Evolutionary conservation across 2,797 vertebrate species (phyloP).

Genomic region (Decapterus maruadsi): DNA sequence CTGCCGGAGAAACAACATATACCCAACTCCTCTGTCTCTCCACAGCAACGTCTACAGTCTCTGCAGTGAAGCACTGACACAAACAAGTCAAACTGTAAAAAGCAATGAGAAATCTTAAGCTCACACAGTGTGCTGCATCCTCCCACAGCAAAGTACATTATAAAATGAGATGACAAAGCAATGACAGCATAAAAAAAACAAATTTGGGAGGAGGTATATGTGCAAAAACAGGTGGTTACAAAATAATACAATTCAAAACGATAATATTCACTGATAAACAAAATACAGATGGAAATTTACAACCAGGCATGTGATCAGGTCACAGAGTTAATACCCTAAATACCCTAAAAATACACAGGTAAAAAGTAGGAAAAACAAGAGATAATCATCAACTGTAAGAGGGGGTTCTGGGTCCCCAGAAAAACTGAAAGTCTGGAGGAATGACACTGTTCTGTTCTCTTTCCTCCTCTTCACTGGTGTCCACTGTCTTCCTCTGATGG

Average conservation of each 20-base stretch:
- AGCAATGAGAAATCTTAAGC: background rate
- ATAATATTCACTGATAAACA: constrained; percentile 3
- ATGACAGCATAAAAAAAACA: constrained; percentile 47
- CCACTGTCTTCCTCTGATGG: background rate
- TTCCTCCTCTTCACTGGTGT: constrained; percentile 14
- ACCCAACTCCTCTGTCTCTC: background rate
- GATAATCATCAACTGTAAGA: background rate
- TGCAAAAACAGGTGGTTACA: constrained; percentile 67
- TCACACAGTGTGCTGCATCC: constrained; percentile 8
- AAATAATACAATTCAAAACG: constrained; percentile 15
- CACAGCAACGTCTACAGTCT: background rate
- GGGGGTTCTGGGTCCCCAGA: background rate
- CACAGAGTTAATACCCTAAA: constrained; percentile 3
- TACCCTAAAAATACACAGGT: constrained; percentile 11
- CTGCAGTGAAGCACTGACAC: background rate
- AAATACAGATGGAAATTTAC: constrained; percentile 40
- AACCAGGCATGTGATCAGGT: constrained; percentile 24
- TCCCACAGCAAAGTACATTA: constrained; percentile 33
- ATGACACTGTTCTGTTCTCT: background rate
- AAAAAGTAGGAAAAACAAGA: constrained; percentile 17
- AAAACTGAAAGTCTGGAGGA: background rate
- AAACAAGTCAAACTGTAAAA: constrained; percentile 20
- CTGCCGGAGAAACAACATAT: constrained; percentile 5
- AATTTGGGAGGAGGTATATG: constrained; percentile 48
- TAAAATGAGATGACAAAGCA: constrained; percentile 70